Evolutionary conservation across 1,140 invertebrate species (phyloP).

Genomic region (Megathymus violae): DNA sequence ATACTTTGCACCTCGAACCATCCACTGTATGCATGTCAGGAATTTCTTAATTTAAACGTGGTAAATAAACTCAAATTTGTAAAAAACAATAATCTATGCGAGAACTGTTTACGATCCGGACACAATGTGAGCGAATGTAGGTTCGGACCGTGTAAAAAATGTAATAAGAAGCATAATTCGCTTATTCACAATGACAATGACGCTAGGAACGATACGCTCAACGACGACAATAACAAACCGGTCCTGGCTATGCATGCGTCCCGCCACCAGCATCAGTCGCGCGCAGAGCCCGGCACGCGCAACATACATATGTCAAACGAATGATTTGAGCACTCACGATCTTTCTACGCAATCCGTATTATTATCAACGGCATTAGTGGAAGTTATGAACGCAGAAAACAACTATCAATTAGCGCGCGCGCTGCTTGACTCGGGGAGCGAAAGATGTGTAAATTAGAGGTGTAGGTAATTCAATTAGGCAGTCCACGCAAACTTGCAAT

Average conservation of each 20-base stretch:
- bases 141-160: conserved; percentile 37
- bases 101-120: conserved; percentile 38
- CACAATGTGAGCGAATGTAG: conserved; percentile 19
- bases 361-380: conserved; percentile 17
- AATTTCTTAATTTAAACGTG: conserved; percentile 29
- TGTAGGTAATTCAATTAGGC: conserved; percentile 22
- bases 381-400: neutral
- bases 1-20: conserved; percentile 32
- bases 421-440: conserved; percentile 31
- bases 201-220: neutral
- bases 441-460: conserved; percentile 26
- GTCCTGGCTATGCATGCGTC: conserved; percentile 5
- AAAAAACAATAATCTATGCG: conserved; percentile 34
- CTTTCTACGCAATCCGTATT: conserved; percentile 12
- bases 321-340: neutral
- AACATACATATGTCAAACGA: neutral
- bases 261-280: neutral
- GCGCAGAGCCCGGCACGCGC: neutral
- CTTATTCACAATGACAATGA: conserved; percentile 28
- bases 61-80: conserved; percentile 30
- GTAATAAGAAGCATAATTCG: conserved; percentile 40
- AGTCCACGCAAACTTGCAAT: conserved; percentile 25
- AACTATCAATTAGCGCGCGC: conserved; percentile 20
- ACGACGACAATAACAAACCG: conserved; percentile 5
- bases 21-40: conserved; percentile 35